Conservation (phyloP, 2,113 vertebrate species). For the Ahaetulla prasina region DNA sequence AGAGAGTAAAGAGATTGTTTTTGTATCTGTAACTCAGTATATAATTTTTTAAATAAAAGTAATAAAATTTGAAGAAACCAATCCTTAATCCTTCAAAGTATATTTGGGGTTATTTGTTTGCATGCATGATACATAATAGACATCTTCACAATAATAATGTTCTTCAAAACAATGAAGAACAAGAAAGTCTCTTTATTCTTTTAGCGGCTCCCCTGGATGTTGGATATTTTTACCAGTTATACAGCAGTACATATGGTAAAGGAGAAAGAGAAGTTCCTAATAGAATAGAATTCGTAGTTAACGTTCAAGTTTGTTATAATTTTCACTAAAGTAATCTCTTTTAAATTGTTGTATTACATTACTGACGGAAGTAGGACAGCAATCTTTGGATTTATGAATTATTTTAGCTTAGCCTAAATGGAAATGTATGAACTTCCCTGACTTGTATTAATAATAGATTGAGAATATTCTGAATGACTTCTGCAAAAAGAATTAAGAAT, state of each 20-base stretch:
- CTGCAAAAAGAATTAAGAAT: neutral
- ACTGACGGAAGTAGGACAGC: neutral
- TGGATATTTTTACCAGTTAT: neutral
- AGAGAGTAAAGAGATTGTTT: neutral
- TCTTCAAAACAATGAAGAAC: neutral
- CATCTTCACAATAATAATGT: neutral
- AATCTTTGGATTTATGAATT: neutral
- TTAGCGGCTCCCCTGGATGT: neutral
- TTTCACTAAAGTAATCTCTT: neutral
- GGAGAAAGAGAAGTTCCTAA: neutral
- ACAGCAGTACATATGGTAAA: neutral
- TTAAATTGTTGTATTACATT: neutral
- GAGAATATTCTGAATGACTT: neutral
- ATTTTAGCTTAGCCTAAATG: neutral
- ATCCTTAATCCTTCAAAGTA: neutral
- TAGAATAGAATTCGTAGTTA: neutral
- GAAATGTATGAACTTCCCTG: neutral
- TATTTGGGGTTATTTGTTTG: neutral
- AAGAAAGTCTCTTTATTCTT: neutral
- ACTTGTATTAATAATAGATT: neutral
- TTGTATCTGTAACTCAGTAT: neutral
- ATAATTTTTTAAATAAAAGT: neutral
- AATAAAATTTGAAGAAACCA: neutral
- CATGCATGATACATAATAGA: neutral
- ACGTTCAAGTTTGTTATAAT: neutral